Evolutionary conservation across 2,113 vertebrate genomes (phyloP).

Genomic region (Arenaria interpres): DNA sequence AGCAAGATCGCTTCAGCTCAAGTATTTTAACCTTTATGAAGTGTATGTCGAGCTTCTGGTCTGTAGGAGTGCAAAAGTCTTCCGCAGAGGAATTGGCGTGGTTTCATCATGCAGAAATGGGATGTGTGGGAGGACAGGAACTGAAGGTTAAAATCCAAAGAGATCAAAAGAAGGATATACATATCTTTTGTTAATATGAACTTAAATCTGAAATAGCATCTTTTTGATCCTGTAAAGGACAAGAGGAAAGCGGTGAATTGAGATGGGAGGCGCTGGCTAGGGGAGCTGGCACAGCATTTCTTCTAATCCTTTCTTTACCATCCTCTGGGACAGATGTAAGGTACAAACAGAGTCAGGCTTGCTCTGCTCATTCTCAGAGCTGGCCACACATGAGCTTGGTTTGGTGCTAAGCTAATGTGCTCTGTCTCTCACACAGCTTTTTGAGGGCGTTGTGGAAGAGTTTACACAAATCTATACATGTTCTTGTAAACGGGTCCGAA

Average conservation of each 20-base stretch:
- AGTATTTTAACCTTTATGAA: not conserved
- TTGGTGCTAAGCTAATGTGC: not conserved
- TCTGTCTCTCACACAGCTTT: not conserved
- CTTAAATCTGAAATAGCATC: conserved; percentile 13
- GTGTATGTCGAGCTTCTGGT: not conserved
- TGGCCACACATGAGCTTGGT: not conserved
- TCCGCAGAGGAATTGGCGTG: not conserved
- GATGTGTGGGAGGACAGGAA: conserved; percentile 47
- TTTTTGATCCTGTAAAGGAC: not conserved
- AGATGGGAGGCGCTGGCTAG: not conserved
- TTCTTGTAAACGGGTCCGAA: not conserved
- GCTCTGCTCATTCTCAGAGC: not conserved
- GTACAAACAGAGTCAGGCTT: accelerated
- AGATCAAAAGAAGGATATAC: conserved; percentile 29
- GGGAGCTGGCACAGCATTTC: not conserved
- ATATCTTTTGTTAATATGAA: not conserved
- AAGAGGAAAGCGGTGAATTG: not conserved
- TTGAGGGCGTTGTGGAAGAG: not conserved
- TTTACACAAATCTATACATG: accelerated
- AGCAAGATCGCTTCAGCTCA: not conserved
- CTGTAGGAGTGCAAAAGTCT: conserved; percentile 45
- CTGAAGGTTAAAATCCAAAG: conserved; percentile 15
- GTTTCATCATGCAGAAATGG: conserved; percentile 5
- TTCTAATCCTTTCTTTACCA: not conserved
- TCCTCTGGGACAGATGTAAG: not conserved